Evolutionary conservation across 2,888 invertebrate genomes (phyloP).

Genomic region (Arctia plantaginis): DNA sequence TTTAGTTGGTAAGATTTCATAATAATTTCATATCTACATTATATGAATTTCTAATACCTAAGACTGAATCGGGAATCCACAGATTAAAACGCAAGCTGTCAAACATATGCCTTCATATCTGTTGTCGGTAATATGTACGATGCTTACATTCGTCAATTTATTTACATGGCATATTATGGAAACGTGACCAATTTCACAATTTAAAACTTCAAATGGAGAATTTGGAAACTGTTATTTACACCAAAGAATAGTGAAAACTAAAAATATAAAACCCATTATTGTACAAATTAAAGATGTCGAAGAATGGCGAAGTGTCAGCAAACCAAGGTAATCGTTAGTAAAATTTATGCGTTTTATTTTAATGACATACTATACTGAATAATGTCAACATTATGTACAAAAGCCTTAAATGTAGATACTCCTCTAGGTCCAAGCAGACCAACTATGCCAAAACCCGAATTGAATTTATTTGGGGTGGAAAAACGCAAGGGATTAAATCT

Average conservation of each 20-base stretch:
- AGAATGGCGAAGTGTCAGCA: slow-evolving; percentile 90
- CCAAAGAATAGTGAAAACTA: slow-evolving; percentile 67
- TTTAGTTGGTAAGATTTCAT: background rate
- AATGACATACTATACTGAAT: slow-evolving; percentile 18
- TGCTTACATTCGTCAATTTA: slow-evolving; percentile 53
- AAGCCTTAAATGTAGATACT: slow-evolving; percentile 33
- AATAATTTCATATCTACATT: background rate
- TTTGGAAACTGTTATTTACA: slow-evolving; percentile 63
- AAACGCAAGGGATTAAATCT: slow-evolving; percentile 87
- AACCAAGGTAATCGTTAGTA: slow-evolving; percentile 82
- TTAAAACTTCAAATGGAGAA: slow-evolving; percentile 75
- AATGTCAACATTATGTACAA: background rate
- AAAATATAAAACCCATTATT: slow-evolving; percentile 48
- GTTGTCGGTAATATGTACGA: slow-evolving; percentile 62
- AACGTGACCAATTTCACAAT: slow-evolving; percentile 62
- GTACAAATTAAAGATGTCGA: slow-evolving; percentile 88
- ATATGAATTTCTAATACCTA: too few species aligned
- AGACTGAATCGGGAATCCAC: too few species aligned
- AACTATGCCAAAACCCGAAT: slow-evolving; percentile 78
- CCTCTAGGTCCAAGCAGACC: slow-evolving; percentile 79
- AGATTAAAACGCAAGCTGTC: slow-evolving; percentile 29
- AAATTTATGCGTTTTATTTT: slow-evolving; percentile 4
- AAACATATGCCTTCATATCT: slow-evolving; percentile 43
- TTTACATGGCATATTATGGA: slow-evolving; percentile 63
- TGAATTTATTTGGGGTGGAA: slow-evolving; percentile 81